These are phyloP conservation scores for Chrysogorgia sp. DNA, from an alignment of 92 coral and sea anemone genomes.

Conservation along the genomic window DNA sequence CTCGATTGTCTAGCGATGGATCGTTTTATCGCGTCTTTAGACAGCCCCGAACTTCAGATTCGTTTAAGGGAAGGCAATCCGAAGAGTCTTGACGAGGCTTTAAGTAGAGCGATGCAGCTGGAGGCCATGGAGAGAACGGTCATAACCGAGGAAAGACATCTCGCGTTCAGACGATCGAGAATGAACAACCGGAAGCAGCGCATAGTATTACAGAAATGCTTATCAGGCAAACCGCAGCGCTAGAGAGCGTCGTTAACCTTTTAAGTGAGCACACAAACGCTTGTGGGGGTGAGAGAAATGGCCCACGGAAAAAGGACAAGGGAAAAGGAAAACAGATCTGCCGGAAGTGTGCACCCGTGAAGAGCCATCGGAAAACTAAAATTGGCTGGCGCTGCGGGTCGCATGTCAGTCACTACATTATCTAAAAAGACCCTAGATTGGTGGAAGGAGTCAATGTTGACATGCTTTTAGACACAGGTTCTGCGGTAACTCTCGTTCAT, in stretches of 20 bases:
- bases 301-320: not conserved
- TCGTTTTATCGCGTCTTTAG: too few relatives aligned
- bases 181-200: not conserved
- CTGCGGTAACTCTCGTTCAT: too few relatives aligned
- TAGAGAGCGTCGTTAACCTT: too few relatives aligned
- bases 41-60: too few relatives aligned
- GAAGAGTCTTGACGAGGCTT: too few relatives aligned
- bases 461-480: too few relatives aligned
- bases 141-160: too few relatives aligned
- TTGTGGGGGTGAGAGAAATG: not conserved
- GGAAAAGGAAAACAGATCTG: not conserved
- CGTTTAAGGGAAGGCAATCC: too few relatives aligned
- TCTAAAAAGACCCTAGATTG: too few relatives aligned
- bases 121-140: too few relatives aligned
- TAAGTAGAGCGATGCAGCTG: not conserved
- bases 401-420: conserved; percentile 9
- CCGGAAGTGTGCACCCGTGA: not conserved
- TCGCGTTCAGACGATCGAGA: not conserved
- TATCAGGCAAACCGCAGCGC: not conserved
- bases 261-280: not conserved
- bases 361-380: conserved; percentile 30
- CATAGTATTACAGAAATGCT: not conserved
- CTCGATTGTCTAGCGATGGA: too few relatives aligned
- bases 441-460: too few relatives aligned
- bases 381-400: conserved; percentile 9